Evolutionary conservation across 1,140 invertebrate species (phyloP).

Genomic region (Cotesia vestalis): DNA sequence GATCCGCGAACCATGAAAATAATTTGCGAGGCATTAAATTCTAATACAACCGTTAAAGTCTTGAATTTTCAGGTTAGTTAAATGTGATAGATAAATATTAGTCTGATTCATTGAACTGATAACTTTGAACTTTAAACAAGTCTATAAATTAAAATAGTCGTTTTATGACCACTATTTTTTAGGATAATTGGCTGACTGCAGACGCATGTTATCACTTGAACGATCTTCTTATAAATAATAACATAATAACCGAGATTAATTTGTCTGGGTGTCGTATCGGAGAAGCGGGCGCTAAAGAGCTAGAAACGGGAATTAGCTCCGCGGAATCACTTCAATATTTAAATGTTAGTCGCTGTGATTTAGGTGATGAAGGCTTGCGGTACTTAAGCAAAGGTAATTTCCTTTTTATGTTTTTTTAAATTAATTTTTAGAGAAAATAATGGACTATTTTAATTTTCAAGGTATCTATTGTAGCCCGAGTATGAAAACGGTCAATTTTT

Average conservation of each 20-base stretch:
- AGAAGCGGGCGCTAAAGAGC: slow-evolving; percentile 48
- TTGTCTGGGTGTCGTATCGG: slow-evolving; percentile 63
- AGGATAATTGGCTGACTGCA: slow-evolving; percentile 60
- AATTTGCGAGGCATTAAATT: slow-evolving; percentile 56
- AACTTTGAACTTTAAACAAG: slow-evolving; percentile 4
- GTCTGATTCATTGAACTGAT: neutral
- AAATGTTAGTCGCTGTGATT: slow-evolving; percentile 60
- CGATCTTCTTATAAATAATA: slow-evolving; percentile 56
- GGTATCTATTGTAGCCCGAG: slow-evolving; percentile 45
- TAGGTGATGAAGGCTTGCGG: slow-evolving; percentile 60
- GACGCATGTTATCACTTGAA: slow-evolving; percentile 63
- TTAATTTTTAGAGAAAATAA: too few relatives aligned
- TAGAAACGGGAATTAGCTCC: slow-evolving; percentile 51
- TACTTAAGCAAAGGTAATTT: slow-evolving; percentile 44
- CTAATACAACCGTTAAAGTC: slow-evolving; percentile 56
- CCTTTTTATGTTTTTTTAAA: too few relatives aligned
- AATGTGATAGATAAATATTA: slow-evolving; percentile 13
- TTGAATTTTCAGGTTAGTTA: slow-evolving; percentile 59
- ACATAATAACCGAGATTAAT: slow-evolving; percentile 52
- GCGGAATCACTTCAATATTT: slow-evolving; percentile 52
- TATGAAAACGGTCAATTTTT: slow-evolving; percentile 56
- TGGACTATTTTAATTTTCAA: too few relatives aligned
- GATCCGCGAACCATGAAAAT: slow-evolving; percentile 56
- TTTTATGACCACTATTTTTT: slow-evolving; percentile 4
- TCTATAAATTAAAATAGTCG: neutral